Base-by-base conservation (phyloP, 2,888 invertebrate genomes). In the Helleia helle region DNA sequence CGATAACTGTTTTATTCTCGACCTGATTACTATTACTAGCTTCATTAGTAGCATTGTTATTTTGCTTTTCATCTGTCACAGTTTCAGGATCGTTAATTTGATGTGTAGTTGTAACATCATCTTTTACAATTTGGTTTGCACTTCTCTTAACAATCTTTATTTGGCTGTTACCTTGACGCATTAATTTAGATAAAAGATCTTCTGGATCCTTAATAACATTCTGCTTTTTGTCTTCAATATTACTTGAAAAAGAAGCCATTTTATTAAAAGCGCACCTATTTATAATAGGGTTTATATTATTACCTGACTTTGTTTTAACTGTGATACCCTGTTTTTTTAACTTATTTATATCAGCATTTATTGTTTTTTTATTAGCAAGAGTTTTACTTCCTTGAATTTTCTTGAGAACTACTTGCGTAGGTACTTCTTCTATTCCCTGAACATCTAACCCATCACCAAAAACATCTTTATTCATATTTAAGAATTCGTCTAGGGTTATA, bases 401-500 rank as follows among this genome's bases (percentile, higher is more conserved):
- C 53, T 79, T 81, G 22, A 65, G 58, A 25, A 83, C 67, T 28
- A 69, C 62, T 48, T 64, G 68, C 5, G 79, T 72, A 0, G 83
- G 83, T n/a, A 84, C 68, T 62, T 83, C 84, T 55, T 80, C 81
- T 45, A 81, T 62, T 3, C 84, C 84, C 48, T 84, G 75, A 47
- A 81, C 67, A 54, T 83, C 74, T 41, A 83, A 52, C 13, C 67
- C 80, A 57, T 84, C 81, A 18, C 83, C 83, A 58, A 86, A 86
- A 1, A 86, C 77, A 52, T 85, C 84, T 51, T 71, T 69, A 49
- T 86, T 84, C 85, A 85, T 85, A 51, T 71, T 83, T 13, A 86
- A 51, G 45, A 86, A 86, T 48, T 86, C 80, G 51, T 84, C 79
- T 8, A 86, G 64, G 9, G 85, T 83, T 44, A 86, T 85, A 6